Percentiles rank a stretch among this genome's conserved stretches.
These are phyloP conservation scores for Xestia rhomboidea DNA, from an alignment of 2,888 invertebrate genomes.

Conservation along the genomic window DNA sequence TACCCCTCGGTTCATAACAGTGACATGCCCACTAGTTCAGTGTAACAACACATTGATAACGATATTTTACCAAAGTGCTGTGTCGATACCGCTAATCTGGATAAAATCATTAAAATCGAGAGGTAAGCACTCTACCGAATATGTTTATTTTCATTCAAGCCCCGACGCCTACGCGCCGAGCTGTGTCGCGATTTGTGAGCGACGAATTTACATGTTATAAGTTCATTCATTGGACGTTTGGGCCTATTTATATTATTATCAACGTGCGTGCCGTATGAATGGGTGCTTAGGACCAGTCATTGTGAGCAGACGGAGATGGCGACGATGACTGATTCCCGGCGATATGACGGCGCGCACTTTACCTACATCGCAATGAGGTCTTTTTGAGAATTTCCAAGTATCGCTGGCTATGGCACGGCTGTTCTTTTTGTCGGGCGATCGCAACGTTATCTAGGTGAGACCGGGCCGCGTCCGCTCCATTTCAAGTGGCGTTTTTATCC, in stretches of 20 bases:
- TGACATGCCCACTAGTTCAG: constrained; percentile 84
- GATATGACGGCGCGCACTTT: constrained; percentile 67
- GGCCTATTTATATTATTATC: constrained; percentile 88
- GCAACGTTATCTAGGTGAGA: constrained; percentile 86
- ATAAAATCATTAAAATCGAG: constrained; percentile 88
- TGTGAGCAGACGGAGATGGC: constrained; percentile 70
- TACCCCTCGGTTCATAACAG: constrained; percentile 74
- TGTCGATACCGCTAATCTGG: constrained; percentile 88
- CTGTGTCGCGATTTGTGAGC: constrained; percentile 89
- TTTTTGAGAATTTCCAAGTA: constrained; percentile 68
- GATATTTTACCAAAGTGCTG: constrained; percentile 77
- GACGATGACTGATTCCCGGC: constrained; percentile 76
- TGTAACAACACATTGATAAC: constrained; percentile 79
- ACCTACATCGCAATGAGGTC: constrained; percentile 60
- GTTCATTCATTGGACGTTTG: constrained; percentile 87
- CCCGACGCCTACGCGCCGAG: constrained; percentile 86
- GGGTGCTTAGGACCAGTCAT: constrained; percentile 82
- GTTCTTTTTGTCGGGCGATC: constrained; percentile 75
- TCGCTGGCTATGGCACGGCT: constrained; percentile 67
- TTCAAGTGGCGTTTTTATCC: constrained; percentile 89
- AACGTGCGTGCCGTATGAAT: constrained; percentile 86
- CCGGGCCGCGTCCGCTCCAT: constrained; percentile 84
- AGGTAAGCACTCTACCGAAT: constrained; percentile 80
- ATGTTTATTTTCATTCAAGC: constrained; percentile 89
- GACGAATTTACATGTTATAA: constrained; percentile 90